Evolutionary conservation across 2,113 vertebrate species (phyloP).

Genomic region (Cyprinus carpio): DNA sequence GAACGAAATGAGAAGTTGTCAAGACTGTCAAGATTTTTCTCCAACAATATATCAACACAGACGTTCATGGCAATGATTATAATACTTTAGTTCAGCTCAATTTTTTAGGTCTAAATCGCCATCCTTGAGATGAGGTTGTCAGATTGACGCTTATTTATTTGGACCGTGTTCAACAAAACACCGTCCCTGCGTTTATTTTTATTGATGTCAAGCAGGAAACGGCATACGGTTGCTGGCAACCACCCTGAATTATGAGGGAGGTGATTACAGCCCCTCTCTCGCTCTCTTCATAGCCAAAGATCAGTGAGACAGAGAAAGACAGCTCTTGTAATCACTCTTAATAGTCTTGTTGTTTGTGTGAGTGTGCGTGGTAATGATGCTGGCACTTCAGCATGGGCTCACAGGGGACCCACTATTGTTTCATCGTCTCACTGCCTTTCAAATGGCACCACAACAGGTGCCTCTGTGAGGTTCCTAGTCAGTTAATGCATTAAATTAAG

Average conservation of each 20-base stretch:
- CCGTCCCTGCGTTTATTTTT: conserved; percentile 46
- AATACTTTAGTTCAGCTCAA: not conserved
- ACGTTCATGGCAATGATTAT: not conserved
- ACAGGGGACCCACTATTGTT: conserved; percentile 46
- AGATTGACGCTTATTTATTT: conserved; percentile 45
- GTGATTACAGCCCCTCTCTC: conserved; percentile 37
- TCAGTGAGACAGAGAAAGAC: conserved; percentile 49
- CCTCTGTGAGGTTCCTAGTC: not conserved
- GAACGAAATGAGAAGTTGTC: not conserved
- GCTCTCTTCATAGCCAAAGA: conserved; percentile 44
- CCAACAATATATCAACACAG: conserved; percentile 22
- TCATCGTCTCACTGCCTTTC: conserved; percentile 34
- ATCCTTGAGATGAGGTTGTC: conserved; percentile 12
- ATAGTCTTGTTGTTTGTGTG: conserved; percentile 58
- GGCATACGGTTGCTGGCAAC: conserved; percentile 38
- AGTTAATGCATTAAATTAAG: not conserved
- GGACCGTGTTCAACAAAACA: conserved; percentile 26
- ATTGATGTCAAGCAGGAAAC: conserved; percentile 44
- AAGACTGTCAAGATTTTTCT: conserved; percentile 2
- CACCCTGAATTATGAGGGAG: conserved; percentile 48
- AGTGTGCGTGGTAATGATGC: conserved; percentile 60
- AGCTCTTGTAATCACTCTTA: conserved; percentile 62
- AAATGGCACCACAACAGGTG: conserved; percentile 26
- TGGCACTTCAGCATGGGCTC: conserved; percentile 40
- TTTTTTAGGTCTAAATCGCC: conserved; percentile 9